Conservation (phyloP, 2,888 invertebrate species). For the Amblyjoppa proteus region DNA sequence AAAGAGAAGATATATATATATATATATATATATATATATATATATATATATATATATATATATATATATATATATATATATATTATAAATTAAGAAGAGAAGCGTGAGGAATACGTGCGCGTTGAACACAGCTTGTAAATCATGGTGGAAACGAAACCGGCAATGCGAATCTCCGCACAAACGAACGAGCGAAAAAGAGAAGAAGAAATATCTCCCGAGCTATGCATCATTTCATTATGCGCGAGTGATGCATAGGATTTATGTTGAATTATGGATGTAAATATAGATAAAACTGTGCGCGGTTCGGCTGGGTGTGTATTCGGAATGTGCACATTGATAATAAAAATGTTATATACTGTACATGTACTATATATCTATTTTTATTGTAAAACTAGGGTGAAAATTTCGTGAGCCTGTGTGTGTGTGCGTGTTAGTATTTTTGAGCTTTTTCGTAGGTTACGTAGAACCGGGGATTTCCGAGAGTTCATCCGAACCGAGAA, state of each 20-base stretch:
- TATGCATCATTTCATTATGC: conserved; percentile 69
- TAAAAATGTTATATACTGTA: conserved; percentile 14
- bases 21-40: no score
- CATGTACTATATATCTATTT: not conserved
- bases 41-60: no score
- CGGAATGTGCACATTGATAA: conserved; percentile 4
- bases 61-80: no score
- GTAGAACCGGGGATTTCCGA: conserved; percentile 42
- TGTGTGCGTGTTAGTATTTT: not conserved
- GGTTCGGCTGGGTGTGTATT: conserved; percentile 41
- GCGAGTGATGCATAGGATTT: conserved; percentile 59
- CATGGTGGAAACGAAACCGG: conserved; percentile 51
- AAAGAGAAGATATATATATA: no score
- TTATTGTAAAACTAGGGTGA: conserved; percentile 4
- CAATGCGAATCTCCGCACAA: conserved; percentile 46
- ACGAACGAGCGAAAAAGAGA: conserved; percentile 46
- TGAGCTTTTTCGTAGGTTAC: conserved; percentile 52
- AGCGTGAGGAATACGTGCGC: conserved; percentile 54
- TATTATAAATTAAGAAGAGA: conserved; percentile 11
- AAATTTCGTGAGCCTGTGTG: not conserved
- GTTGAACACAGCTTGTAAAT: conserved; percentile 61
- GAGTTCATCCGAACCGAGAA: conserved; percentile 33
- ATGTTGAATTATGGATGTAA: conserved; percentile 57
- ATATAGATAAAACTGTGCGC: conserved; percentile 41
- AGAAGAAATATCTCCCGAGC: conserved; percentile 45